Conservation (phyloP, 2,797 vertebrate genomes). For the Hyperoplus lanceolatus region DNA sequence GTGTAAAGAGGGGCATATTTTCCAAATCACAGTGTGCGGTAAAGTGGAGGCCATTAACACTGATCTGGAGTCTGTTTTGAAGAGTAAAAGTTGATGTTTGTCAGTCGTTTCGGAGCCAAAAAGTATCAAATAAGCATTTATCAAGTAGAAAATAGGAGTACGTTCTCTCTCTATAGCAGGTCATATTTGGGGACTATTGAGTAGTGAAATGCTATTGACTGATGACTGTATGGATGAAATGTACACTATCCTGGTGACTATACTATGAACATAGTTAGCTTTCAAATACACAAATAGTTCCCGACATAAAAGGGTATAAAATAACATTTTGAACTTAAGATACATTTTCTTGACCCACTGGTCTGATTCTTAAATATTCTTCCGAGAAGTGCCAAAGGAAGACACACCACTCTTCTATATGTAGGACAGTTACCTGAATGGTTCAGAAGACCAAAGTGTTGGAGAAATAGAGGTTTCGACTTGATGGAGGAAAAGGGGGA, state of each 20-base stretch:
- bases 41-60: constrained; percentile 43
- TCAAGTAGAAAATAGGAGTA: constrained; percentile 12
- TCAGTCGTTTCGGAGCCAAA: constrained; percentile 34
- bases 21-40: constrained; percentile 49
- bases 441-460: constrained; percentile 46
- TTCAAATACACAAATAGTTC: not conserved
- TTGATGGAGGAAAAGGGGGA: constrained; percentile 46
- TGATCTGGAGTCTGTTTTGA: constrained; percentile 50
- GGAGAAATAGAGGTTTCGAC: constrained; percentile 49
- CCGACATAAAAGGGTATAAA: not conserved
- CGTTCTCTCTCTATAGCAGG: not conserved
- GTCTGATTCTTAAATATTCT: constrained; percentile 63
- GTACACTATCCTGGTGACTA: not conserved
- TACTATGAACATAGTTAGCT: not conserved
- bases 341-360: constrained; percentile 11
- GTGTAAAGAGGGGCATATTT: constrained; percentile 43
- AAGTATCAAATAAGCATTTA: not conserved
- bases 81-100: constrained; percentile 43
- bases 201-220: constrained; percentile 13
- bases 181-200: not conserved
- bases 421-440: constrained; percentile 26
- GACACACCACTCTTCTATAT: constrained; percentile 65
- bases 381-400: constrained; percentile 59
- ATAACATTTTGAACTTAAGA: not conserved
- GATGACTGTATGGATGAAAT: not conserved